These are phyloP conservation scores for Matsumurasca onukii DNA, from an alignment of 1,140 invertebrate genomes.

Conservation along the genomic window DNA sequence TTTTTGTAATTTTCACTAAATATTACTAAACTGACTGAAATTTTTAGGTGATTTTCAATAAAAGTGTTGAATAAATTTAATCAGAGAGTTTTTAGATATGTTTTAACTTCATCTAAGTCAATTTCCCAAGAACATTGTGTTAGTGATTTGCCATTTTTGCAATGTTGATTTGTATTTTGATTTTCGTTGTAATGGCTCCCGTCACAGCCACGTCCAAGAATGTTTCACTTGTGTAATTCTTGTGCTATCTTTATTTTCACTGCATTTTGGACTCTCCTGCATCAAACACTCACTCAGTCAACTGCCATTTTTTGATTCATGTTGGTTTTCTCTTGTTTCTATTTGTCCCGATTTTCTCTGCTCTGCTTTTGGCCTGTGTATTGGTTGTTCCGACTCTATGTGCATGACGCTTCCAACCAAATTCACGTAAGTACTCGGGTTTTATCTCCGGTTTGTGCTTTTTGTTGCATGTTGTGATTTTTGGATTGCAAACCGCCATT, in stretches of 20 bases:
- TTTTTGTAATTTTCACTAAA: too few relatives aligned
- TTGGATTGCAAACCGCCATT: constrained; percentile 15
- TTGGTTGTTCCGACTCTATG: constrained; percentile 66
- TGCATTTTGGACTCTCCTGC: constrained; percentile 32
- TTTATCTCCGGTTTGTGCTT: constrained; percentile 34
- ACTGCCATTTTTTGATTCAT: constrained; percentile 41
- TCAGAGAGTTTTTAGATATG: too few relatives aligned
- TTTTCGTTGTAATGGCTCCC: constrained; percentile 7
- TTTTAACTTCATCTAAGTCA: too few relatives aligned
- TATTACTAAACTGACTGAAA: too few relatives aligned
- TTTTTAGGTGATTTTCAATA: too few relatives aligned
- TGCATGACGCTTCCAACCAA: constrained; percentile 71
- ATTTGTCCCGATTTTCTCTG: constrained; percentile 70
- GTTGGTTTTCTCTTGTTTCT: constrained; percentile 55
- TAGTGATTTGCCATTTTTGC: too few relatives aligned
- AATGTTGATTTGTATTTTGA: background rate
- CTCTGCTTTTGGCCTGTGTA: constrained; percentile 68
- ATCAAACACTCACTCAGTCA: constrained; percentile 27
- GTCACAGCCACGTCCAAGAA: background rate
- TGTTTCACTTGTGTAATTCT: constrained; percentile 7
- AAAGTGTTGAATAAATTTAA: too few relatives aligned
- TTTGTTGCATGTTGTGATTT: constrained; percentile 34
- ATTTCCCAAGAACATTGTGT: too few relatives aligned
- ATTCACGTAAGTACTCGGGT: constrained; percentile 73
- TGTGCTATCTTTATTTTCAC: too few relatives aligned